phyloP scores from a whole-genome alignment of 1,140 invertebrate genomes.

The Cryptotermes secundus region DNA sequence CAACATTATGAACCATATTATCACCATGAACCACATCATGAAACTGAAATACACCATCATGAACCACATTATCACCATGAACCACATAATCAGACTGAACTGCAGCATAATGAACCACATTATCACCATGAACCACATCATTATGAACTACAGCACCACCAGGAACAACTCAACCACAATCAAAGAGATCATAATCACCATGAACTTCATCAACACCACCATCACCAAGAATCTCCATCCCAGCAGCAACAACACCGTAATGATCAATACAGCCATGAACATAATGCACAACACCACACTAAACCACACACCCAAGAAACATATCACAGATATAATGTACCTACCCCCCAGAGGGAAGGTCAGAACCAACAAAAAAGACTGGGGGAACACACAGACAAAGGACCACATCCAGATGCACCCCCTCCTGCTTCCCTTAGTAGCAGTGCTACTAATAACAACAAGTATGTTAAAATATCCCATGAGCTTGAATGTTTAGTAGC shows the following conservation, averaged over 20 bases:
- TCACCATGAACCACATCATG: neutral
- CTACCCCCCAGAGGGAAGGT: neutral
- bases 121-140: neutral
- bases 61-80: conserved; percentile 22
- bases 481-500: conserved; percentile 26
- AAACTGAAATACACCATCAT: neutral
- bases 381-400: neutral
- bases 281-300: neutral
- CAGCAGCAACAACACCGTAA: neutral
- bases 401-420: neutral
- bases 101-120: conserved; percentile 35
- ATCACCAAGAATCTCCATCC: no score
- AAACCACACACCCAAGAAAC: neutral
- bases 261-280: neutral
- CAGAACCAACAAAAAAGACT: neutral
- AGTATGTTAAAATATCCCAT: conserved; percentile 1
- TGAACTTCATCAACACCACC: neutral
- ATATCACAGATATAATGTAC: neutral
- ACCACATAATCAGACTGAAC: conserved; percentile 26
- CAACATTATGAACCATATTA: neutral
- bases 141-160: neutral
- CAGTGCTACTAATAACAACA: neutral
- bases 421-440: neutral
- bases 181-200: conserved; percentile 32
- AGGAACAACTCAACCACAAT: neutral